Conservation (phyloP, 2,888 invertebrate species). For the Aleiodes testaceus region DNA sequence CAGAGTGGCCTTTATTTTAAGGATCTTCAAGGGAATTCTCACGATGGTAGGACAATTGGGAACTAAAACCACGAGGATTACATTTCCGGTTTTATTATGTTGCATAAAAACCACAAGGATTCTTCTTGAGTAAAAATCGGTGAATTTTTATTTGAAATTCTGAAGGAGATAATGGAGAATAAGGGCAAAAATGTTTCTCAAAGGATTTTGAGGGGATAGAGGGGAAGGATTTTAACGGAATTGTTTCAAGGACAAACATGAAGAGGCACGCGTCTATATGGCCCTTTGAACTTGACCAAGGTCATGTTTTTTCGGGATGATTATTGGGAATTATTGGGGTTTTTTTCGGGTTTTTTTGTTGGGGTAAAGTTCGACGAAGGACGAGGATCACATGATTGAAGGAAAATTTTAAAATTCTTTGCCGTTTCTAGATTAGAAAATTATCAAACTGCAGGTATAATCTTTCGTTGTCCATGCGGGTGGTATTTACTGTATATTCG, state of each 20-base stretch:
- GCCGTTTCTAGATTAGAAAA: constrained; percentile 34
- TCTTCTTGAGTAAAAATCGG: too few species aligned
- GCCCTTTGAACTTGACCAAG: constrained; percentile 32
- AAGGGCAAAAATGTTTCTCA: background rate
- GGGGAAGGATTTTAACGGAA: constrained; percentile 19
- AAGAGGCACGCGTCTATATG: constrained; percentile 43
- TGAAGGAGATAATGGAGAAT: background rate
- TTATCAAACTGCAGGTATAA: constrained; percentile 37
- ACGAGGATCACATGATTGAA: background rate
- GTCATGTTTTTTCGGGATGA: constrained; percentile 34
- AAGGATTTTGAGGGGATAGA: background rate
- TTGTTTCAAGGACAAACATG: constrained; percentile 45
- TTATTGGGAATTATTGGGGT: constrained; percentile 11
- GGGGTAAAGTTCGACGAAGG: background rate
- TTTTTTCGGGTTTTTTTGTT: constrained; percentile 2
- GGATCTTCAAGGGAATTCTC: constrained; percentile 20
- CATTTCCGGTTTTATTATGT: constrained; percentile 27
- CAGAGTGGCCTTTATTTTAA: background rate
- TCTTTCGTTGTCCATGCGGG: background rate
- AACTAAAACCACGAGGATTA: constrained; percentile 12
- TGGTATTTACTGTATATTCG: constrained; percentile 34
- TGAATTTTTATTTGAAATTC: background rate
- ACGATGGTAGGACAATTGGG: constrained; percentile 12
- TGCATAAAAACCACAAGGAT: background rate
- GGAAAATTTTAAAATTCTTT: constrained; percentile 39